Evolutionary conservation across 2,888 invertebrate genomes (phyloP).

Genomic region (Ypsolopha scabrella): DNA sequence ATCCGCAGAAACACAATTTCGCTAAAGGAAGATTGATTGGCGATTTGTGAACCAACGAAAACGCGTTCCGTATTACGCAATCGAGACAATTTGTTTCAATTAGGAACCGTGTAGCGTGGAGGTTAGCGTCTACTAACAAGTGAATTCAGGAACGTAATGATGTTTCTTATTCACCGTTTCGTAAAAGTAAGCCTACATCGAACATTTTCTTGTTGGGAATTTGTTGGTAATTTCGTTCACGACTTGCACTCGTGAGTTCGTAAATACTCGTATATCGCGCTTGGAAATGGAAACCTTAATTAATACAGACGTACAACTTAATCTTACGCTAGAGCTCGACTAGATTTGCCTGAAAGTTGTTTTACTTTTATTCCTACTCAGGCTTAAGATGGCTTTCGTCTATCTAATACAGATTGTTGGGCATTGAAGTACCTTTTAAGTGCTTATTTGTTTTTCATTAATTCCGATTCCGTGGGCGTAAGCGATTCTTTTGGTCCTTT

Average conservation of each 20-base stretch:
- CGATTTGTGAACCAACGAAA: slow-evolving; percentile 2
- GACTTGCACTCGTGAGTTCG: slow-evolving; percentile 33
- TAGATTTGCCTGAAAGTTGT: too few species aligned
- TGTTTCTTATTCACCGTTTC: slow-evolving; percentile 28
- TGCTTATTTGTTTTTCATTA: too few species aligned
- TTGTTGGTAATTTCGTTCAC: slow-evolving; percentile 42
- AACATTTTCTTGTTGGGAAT: slow-evolving; percentile 26
- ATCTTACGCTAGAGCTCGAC: not conserved
- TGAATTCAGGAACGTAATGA: not conserved
- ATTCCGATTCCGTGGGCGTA: too few species aligned
- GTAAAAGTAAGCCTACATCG: slow-evolving; percentile 36
- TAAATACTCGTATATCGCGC: slow-evolving; percentile 39
- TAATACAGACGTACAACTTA: slow-evolving; percentile 34
- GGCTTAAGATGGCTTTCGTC: too few species aligned
- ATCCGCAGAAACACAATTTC: slow-evolving; percentile 5
- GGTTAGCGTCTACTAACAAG: slow-evolving; percentile 1
- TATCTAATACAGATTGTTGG: too few species aligned
- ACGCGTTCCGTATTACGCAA: not conserved
- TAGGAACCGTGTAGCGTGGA: slow-evolving; percentile 4
- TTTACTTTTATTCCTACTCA: too few species aligned
- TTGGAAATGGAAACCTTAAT: slow-evolving; percentile 36
- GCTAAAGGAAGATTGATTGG: slow-evolving; percentile 9
- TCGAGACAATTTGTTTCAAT: slow-evolving; percentile 9
- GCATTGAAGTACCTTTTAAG: too few species aligned
- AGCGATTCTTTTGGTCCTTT: too few species aligned